A percentile compares a stretch with the other conserved stretches of the same genome.
Evolutionary conservation across 2,113 vertebrate genomes (phyloP).

Genomic region (Halichoeres trimaculatus): DNA sequence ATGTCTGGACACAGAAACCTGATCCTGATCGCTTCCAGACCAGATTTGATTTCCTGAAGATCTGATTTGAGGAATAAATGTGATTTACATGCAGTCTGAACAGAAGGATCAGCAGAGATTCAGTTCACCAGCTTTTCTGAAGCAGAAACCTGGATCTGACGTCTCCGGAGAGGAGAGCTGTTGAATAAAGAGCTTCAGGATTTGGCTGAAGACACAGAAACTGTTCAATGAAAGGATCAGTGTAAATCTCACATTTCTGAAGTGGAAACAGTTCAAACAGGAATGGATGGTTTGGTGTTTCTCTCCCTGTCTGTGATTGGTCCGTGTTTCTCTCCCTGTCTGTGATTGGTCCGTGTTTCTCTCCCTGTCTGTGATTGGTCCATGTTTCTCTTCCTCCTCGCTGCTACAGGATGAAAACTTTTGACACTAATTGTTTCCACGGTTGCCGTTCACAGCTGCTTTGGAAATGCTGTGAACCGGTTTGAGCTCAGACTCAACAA

Average conservation of each 20-base stretch:
- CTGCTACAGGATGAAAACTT: conserved; percentile 71
- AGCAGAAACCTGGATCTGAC: too few relatives aligned
- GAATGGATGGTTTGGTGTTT: background rate
- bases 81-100: too few relatives aligned
- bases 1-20: too few relatives aligned
- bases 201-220: background rate
- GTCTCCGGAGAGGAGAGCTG: too few relatives aligned
- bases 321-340: conserved; percentile 39
- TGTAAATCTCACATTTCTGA: background rate
- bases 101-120: too few relatives aligned
- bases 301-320: conserved; percentile 23
- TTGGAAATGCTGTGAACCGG: conserved; percentile 48
- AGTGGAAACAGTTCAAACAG: background rate
- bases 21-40: too few relatives aligned
- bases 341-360: conserved; percentile 37
- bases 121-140: too few relatives aligned
- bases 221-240: background rate
- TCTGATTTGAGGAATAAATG: too few relatives aligned
- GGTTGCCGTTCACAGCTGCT: conserved; percentile 66
- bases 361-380: conserved; percentile 36
- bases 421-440: conserved; percentile 78
- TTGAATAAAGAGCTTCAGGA: background rate
- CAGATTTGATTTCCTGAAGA: too few relatives aligned
- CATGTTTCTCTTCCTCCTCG: conserved; percentile 36
- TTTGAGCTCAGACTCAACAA: conserved; percentile 60